A percentile compares a stretch with the other conserved stretches of the same genome.
Conservation (phyloP, 2,888 invertebrate species). For the Polymixis flavicincta region DNA sequence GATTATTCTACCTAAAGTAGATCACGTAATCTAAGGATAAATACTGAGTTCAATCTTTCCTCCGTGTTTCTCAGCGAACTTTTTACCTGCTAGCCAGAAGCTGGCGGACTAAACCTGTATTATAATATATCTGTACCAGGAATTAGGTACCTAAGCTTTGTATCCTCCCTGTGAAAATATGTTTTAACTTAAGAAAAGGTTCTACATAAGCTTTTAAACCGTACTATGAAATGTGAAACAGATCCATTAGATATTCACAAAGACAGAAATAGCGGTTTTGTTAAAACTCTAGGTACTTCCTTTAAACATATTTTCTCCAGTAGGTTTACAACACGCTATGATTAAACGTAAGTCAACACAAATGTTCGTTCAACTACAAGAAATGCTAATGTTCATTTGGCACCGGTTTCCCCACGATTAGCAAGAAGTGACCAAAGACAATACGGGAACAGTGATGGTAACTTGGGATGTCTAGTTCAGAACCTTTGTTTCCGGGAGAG, state of each 20-base stretch:
- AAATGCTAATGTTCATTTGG: conserved; percentile 46
- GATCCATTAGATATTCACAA: no score
- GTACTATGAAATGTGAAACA: background rate
- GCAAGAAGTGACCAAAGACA: conserved; percentile 38
- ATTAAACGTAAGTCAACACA: conserved; percentile 7
- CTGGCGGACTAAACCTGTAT: conserved; percentile 1
- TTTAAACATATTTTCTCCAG: background rate
- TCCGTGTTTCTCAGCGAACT: background rate
- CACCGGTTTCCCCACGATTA: conserved; percentile 30
- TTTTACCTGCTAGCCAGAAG: background rate
- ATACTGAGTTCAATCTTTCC: conserved; percentile 11
- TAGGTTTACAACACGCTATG: conserved; percentile 16
- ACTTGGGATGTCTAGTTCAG: conserved; percentile 26
- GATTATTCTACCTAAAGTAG: conserved; percentile 26
- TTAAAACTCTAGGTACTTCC: background rate
- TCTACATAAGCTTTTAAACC: conserved; percentile 1
- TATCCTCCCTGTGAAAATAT: background rate
- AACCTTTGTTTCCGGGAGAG: conserved; percentile 19
- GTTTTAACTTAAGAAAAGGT: background rate
- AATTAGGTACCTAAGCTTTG: background rate
- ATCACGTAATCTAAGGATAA: conserved; percentile 23
- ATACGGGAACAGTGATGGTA: conserved; percentile 27
- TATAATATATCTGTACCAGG: background rate
- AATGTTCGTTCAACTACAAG: conserved; percentile 25
- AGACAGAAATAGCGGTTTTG: background rate